phyloP scores from a whole-genome alignment of 2,113 vertebrate genomes.

The Otis tarda region DNA sequence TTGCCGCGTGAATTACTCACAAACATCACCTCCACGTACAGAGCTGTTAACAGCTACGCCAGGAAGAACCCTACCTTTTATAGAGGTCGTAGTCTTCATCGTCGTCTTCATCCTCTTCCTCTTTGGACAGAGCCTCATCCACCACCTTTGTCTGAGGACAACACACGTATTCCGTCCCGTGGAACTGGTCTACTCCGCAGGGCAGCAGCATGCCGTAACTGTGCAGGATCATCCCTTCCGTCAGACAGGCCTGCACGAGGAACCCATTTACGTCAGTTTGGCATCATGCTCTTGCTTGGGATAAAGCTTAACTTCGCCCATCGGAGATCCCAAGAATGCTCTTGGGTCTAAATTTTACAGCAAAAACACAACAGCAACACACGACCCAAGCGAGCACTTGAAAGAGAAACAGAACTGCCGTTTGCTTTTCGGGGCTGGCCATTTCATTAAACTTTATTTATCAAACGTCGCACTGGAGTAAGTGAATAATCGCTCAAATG shows the following conservation, averaged over 20 bases:
- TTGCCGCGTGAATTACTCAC: background rate
- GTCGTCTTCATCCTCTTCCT: conserved; percentile 77
- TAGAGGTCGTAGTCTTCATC: conserved; percentile 78
- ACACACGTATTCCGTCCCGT: conserved; percentile 93
- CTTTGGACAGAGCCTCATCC: conserved; percentile 78
- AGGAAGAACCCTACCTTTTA: conserved; percentile 71
- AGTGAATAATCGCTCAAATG: background rate
- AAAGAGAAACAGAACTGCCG: background rate
- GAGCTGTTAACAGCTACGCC: background rate
- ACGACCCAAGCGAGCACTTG: background rate
- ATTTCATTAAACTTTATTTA: background rate
- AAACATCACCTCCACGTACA: background rate
- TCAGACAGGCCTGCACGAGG: conserved; percentile 84
- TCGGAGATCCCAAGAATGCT: background rate
- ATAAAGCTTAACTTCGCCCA: background rate
- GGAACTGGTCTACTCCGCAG: conserved; percentile 91
- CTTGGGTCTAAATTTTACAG: background rate
- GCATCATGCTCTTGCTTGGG: background rate
- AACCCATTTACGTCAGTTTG: background rate
- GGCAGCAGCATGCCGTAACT: conserved; percentile 95
- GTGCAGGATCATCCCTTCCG: conserved; percentile 86
- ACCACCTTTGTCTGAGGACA: conserved; percentile 83
- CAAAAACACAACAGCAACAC: background rate
- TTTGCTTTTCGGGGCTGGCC: background rate
- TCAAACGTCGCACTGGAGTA: background rate